These are phyloP conservation scores for Cranoglanis bouderius DNA, from an alignment of 2,113 vertebrate species.

Conservation along the genomic window DNA sequence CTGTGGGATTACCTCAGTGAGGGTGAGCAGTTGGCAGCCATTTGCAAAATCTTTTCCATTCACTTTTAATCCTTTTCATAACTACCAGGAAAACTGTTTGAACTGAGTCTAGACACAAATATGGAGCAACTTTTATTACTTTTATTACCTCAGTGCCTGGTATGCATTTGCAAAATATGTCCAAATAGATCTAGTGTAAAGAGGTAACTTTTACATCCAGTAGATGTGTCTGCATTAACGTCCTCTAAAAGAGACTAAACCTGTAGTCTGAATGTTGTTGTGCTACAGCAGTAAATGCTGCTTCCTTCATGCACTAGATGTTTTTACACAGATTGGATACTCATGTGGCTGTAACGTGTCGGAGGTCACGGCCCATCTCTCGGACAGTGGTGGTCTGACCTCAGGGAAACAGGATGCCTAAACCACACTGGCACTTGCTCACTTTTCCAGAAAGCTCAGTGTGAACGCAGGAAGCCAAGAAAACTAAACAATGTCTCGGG, in stretches of 20 bases:
- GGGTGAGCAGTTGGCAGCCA: conserved; percentile 63
- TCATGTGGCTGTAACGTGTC: conserved; percentile 34
- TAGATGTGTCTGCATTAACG: too few relatives aligned
- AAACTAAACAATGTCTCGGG: conserved; percentile 49
- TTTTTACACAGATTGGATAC: conserved; percentile 6
- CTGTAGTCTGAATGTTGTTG: not conserved
- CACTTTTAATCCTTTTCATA: conserved; percentile 25
- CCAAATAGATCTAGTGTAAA: not conserved
- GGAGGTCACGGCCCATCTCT: conserved; percentile 46
- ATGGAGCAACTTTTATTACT: conserved; percentile 3
- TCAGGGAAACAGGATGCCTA: conserved; percentile 33
- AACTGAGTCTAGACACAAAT: not conserved
- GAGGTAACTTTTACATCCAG: not conserved
- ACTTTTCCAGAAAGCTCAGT: conserved; percentile 38
- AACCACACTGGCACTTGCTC: conserved; percentile 45
- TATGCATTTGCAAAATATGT: conserved; percentile 10
- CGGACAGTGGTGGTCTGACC: conserved; percentile 45
- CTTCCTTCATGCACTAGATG: not conserved
- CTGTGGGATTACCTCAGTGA: conserved; percentile 70
- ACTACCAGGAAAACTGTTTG: not conserved
- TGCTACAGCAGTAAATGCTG: conserved; percentile 1
- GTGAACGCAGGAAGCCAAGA: conserved; percentile 35
- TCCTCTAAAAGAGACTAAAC: not conserved
- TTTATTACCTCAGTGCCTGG: not conserved
- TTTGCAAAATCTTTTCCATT: conserved; percentile 49